A percentile compares a stretch with the other conserved stretches of the same genome.
Conservation (phyloP, 1,140 invertebrate genomes). For the Bombus difficillimus region DNA sequence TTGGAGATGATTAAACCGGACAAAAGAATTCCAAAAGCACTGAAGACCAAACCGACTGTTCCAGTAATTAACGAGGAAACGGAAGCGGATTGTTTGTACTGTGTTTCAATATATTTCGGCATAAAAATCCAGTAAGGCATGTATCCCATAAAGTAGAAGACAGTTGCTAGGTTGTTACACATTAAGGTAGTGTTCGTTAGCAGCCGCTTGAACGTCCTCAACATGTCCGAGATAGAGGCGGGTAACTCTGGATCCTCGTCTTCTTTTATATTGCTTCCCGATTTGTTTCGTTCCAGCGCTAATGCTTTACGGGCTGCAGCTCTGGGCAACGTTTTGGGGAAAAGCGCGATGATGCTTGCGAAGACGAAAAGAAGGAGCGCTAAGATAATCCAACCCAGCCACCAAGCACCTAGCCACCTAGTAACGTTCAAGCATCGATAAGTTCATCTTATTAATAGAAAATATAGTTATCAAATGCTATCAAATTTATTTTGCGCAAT, state of each 20-base stretch:
- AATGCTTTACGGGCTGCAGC: conserved; percentile 84
- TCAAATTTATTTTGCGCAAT: no score
- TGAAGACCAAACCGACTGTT: conserved; percentile 88
- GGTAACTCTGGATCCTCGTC: conserved; percentile 77
- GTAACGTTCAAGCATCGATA: neutral
- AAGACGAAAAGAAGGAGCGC: conserved; percentile 86
- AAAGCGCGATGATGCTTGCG: conserved; percentile 85
- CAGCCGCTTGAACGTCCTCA: conserved; percentile 85
- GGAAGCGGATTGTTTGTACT: conserved; percentile 89
- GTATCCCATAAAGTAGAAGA: conserved; percentile 88
- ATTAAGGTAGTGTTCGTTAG: conserved; percentile 87
- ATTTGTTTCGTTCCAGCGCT: conserved; percentile 79
- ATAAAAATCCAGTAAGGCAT: conserved; percentile 90
- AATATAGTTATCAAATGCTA: no score
- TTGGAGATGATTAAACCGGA: conserved; percentile 88
- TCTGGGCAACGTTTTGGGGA: conserved; percentile 86
- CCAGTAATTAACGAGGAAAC: conserved; percentile 88
- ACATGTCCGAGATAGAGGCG: conserved; percentile 84
- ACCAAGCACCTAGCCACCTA: conserved; percentile 90
- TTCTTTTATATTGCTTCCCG: conserved; percentile 72
- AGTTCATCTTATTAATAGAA: neutral
- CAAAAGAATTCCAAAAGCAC: conserved; percentile 87
- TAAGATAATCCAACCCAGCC: conserved; percentile 90
- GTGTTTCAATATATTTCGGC: conserved; percentile 90
- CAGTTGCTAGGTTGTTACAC: conserved; percentile 87